phyloP scores from a whole-genome alignment of 1,140 invertebrate species.

The Ips nitidus region DNA sequence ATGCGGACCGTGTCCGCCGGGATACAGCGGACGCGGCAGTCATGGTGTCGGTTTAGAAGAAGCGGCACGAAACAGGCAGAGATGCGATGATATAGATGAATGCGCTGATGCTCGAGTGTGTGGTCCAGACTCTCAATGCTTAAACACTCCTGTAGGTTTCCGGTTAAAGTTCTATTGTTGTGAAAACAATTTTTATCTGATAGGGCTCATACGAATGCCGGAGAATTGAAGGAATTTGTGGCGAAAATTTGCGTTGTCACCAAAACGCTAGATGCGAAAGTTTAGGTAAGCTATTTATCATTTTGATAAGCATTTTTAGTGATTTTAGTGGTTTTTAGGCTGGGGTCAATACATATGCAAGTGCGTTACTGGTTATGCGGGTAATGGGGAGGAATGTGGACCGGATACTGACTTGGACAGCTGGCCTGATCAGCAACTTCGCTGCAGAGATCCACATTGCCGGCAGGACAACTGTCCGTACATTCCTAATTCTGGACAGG shows the following conservation, averaged over 20 bases:
- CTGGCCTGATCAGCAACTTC: conserved; percentile 78
- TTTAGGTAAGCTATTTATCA: not conserved
- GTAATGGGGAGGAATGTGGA: conserved; percentile 82
- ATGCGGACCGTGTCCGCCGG: conserved; percentile 73
- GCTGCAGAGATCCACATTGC: conserved; percentile 70
- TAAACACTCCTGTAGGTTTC: conserved; percentile 69
- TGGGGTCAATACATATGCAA: conserved; percentile 50
- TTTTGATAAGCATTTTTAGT: not conserved
- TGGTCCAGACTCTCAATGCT: conserved; percentile 72
- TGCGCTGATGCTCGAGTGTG: conserved; percentile 79
- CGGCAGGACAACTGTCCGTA: conserved; percentile 80
- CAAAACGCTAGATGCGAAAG: conserved; percentile 69
- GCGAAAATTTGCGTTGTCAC: conserved; percentile 72
- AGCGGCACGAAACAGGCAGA: conserved; percentile 66
- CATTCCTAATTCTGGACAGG: conserved; percentile 92
- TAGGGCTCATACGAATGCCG: conserved; percentile 69
- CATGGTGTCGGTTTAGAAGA: conserved; percentile 69
- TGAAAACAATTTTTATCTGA: not conserved
- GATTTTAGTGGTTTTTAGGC: conserved; percentile 29
- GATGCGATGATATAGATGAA: conserved; percentile 86
- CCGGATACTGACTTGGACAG: conserved; percentile 86
- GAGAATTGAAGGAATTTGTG: conserved; percentile 66
- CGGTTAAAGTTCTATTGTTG: not conserved
- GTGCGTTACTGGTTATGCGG: conserved; percentile 84
- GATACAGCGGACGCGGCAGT: conserved; percentile 71